Percentiles rank a stretch among this genome's conserved stretches.
Conservation (phyloP, 2,113 vertebrate genomes). For the Engystomops pustulosus region DNA sequence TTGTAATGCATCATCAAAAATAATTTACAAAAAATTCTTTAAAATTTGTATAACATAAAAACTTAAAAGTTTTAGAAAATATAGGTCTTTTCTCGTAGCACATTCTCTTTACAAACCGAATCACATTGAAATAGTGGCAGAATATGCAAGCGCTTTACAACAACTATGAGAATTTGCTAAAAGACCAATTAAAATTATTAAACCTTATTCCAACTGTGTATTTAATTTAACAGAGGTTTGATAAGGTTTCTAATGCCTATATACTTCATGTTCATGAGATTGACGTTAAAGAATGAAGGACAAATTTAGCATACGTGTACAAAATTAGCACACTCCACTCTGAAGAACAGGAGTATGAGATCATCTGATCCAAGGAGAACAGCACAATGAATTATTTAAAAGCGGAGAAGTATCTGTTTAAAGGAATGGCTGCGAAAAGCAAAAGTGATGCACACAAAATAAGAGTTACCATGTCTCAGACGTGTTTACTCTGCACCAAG, state of each 20-base stretch:
- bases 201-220: background rate
- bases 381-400: conserved; percentile 27
- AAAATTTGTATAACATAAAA: too few relatives aligned
- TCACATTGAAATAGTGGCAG: too few relatives aligned
- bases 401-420: background rate
- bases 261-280: background rate
- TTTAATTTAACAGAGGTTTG: background rate
- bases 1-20: too few relatives aligned
- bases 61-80: too few relatives aligned
- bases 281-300: background rate
- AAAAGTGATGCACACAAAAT: background rate
- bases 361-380: conserved; percentile 13
- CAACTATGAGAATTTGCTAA: background rate
- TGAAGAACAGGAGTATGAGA: conserved; percentile 15
- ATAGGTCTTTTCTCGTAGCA: too few relatives aligned
- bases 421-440: background rate
- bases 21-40: too few relatives aligned
- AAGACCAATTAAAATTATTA: background rate
- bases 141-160: too few relatives aligned
- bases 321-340: background rate
- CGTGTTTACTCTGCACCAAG: background rate
- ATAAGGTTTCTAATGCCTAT: background rate
- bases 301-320: background rate
- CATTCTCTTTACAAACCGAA: too few relatives aligned
- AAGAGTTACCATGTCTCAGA: background rate